phyloP scores from a whole-genome alignment of 2,888 invertebrate genomes.

The Lysandra coridon region DNA sequence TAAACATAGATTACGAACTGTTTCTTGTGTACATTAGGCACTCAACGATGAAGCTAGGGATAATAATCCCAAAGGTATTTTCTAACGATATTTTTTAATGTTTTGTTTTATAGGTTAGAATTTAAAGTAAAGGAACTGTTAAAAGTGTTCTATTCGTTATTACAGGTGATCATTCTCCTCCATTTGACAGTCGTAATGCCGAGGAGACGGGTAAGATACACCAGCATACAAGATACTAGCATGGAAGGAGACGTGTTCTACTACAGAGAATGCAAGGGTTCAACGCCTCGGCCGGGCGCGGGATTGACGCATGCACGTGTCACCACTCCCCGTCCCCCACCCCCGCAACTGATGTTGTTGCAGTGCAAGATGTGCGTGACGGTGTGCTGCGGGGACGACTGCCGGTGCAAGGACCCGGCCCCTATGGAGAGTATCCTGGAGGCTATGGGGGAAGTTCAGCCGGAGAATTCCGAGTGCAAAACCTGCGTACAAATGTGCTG shows the following conservation, averaged over 20 bases:
- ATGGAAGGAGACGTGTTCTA: constrained; percentile 62
- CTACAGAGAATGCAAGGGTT: constrained; percentile 60
- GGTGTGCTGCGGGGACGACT: constrained; percentile 59
- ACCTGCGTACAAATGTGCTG: neutral
- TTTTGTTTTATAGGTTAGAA: neutral
- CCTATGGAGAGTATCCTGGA: neutral
- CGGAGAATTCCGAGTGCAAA: neutral
- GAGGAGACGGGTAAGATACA: constrained; percentile 43
- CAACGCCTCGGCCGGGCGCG: neutral
- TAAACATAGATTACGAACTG: neutral
- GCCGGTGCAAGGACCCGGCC: constrained; percentile 43
- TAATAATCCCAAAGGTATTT: constrained; percentile 4
- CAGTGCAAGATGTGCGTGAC: constrained; percentile 63
- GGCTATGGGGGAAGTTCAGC: neutral
- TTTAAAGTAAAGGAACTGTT: no score
- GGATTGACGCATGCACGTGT: neutral
- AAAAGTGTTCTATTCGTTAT: constrained; percentile 34
- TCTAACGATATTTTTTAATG: neutral
- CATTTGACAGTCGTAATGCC: constrained; percentile 48
- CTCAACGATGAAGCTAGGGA: neutral
- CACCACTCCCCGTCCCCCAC: neutral
- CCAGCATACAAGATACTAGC: constrained; percentile 42
- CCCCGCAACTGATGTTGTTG: constrained; percentile 25
- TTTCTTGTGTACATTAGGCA: neutral
- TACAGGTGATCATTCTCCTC: constrained; percentile 56